Base-by-base conservation (phyloP, 2,888 invertebrate genomes). In the Drosophila quasianomalipes region DNA sequence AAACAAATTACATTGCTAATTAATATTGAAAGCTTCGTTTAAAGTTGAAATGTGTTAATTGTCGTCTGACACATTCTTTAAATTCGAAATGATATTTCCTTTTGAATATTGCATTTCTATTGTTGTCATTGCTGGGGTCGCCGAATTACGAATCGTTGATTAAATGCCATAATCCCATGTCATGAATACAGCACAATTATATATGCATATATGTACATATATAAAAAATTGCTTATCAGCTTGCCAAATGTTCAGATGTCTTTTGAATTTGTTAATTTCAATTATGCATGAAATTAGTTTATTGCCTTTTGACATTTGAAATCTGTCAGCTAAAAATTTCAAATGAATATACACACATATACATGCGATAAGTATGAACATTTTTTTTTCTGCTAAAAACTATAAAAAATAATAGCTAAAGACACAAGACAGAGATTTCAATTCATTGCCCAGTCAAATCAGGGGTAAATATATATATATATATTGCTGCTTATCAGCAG, bases 211-310 rank as follows among this genome's bases (percentile, higher is more conserved):
- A 19, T 30, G 9, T 61, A 16, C 26, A 3, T 33, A 31, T 47
- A 35, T 22, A 14, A 2, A 62, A 57, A 69, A 52, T 53, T 37
- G 66, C 76, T 83, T 78, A 85, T 83, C 85, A 79, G 61, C 70
- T 72, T 57, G 44, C 74, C 72, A 77, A 81, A 76, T 81, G 57
- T 70, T 54, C 69, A 75, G 74, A 72, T 68, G 67, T 66, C 73
- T 73, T 54, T 83, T 74, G 79, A 85, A 92, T 92, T 91, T 91
- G 91, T 92, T 87, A 84, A 88, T 83, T 86, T 92, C 81, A 92
- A 92, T 92, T 91, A 90, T 79, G 92, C 92, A 91, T 90, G 86
- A 91, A 92, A 92, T 91, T 81, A 81, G 91, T 90, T 85, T 86
- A 85, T 83, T 91, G 82, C 84, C 84, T 81, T 86, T 83, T 91